Conservation (phyloP, 2,797 vertebrate genomes). For the Petrocephalus sullivani region DNA sequence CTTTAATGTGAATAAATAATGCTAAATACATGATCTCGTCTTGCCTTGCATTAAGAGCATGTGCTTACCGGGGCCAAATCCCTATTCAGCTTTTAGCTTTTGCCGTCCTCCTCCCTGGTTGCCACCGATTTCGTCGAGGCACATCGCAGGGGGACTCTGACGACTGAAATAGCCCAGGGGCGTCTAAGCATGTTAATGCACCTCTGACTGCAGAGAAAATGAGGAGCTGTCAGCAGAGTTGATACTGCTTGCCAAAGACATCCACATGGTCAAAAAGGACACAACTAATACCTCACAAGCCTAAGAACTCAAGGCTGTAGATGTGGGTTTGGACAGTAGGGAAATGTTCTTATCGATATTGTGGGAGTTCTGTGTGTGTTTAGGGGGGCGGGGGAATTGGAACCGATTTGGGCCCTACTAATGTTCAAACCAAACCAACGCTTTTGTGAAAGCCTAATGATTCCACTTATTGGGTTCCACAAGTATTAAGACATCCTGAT, state of each 20-base stretch:
- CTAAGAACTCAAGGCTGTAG: background rate
- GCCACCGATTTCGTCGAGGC: background rate
- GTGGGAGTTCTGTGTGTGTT: background rate
- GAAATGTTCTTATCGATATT: background rate
- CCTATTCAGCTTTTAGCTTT: background rate
- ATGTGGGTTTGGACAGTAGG: background rate
- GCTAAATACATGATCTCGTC: background rate
- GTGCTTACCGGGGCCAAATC: background rate
- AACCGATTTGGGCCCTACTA: background rate
- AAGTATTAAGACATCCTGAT: background rate
- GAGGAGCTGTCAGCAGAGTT: background rate
- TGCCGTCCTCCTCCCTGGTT: background rate
- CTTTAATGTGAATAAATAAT: background rate
- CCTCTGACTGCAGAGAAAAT: background rate
- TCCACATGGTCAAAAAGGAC: background rate
- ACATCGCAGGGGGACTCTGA: background rate
- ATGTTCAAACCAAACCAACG: background rate
- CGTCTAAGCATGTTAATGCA: background rate
- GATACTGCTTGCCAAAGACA: background rate
- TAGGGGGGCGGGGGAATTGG: background rate
- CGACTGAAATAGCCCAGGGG: background rate
- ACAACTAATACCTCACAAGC: background rate
- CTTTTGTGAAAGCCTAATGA: background rate
- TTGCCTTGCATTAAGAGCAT: background rate
- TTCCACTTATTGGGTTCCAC: background rate